phyloP scores from a whole-genome alignment of 2,113 vertebrate genomes.

The Alouatta palliata region DNA sequence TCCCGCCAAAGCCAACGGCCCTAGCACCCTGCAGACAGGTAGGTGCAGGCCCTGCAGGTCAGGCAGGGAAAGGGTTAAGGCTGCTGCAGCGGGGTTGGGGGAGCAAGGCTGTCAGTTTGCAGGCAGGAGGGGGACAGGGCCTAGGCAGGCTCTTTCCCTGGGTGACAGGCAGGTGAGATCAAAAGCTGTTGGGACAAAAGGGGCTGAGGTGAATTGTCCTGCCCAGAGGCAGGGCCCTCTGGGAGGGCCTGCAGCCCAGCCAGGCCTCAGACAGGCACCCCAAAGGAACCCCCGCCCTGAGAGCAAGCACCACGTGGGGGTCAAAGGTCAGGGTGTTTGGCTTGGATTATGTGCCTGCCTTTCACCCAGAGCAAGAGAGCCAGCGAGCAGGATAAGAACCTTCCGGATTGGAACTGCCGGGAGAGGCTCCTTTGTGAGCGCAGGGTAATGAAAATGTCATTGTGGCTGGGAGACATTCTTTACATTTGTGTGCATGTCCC shows the following conservation, averaged over 20 bases:
- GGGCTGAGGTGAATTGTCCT: not conserved
- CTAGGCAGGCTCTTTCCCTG: not conserved
- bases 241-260: not conserved
- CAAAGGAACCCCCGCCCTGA: not conserved
- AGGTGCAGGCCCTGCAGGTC: too few species aligned
- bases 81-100: not conserved
- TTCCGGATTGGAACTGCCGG: fast-evolving
- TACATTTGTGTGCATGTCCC: fast-evolving
- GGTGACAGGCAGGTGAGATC: constrained; percentile 16
- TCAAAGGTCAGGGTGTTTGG: not conserved
- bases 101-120: not conserved
- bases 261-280: fast-evolving
- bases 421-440: not conserved
- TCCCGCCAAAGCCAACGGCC: fast-evolving
- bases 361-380: not conserved
- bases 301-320: not conserved
- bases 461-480: not conserved
- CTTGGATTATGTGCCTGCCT: not conserved
- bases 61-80: not conserved
- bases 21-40: not conserved
- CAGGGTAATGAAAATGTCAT: not conserved
- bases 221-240: not conserved
- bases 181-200: not conserved
- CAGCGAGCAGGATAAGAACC: not conserved
- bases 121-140: not conserved